Evolutionary conservation across 2,888 invertebrate species (phyloP).

Genomic region (Meandrusa payeni): DNA sequence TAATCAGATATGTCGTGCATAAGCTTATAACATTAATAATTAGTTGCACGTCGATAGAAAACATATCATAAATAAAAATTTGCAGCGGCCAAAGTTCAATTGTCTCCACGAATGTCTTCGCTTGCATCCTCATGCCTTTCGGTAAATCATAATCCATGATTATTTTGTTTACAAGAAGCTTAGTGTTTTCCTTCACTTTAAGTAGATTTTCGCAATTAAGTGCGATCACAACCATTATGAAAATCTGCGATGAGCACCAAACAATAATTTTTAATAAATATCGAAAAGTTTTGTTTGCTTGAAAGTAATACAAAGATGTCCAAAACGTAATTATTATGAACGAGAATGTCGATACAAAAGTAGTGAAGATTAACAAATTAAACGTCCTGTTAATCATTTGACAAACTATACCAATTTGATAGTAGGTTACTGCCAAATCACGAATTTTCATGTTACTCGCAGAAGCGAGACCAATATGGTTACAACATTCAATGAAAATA

Average conservation of each 20-base stretch:
- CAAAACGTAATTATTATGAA: constrained; percentile 52
- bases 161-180: constrained; percentile 52
- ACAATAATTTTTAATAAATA: constrained; percentile 38
- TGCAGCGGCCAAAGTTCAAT: constrained; percentile 52
- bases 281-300: constrained; percentile 32
- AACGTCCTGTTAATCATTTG: constrained; percentile 47
- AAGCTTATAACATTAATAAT: constrained; percentile 62
- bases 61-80: constrained; percentile 51
- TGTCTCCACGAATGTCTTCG: constrained; percentile 58
- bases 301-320: constrained; percentile 46
- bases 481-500: neutral
- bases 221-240: constrained; percentile 44
- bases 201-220: constrained; percentile 47
- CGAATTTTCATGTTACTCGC: constrained; percentile 13
- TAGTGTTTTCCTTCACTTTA: constrained; percentile 43
- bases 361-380: constrained; percentile 57
- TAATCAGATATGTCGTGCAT: constrained; percentile 60
- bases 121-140: constrained; percentile 49
- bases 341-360: constrained; percentile 47
- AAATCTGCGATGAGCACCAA: constrained; percentile 43
- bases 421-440: constrained; percentile 6
- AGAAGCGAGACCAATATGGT: neutral
- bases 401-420: constrained; percentile 43
- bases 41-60: constrained; percentile 55
- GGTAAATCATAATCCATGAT: constrained; percentile 61